These are phyloP conservation scores for Sylvilagus floridanus DNA, from an alignment of 2,797 vertebrate species.

Conservation along the genomic window DNA sequence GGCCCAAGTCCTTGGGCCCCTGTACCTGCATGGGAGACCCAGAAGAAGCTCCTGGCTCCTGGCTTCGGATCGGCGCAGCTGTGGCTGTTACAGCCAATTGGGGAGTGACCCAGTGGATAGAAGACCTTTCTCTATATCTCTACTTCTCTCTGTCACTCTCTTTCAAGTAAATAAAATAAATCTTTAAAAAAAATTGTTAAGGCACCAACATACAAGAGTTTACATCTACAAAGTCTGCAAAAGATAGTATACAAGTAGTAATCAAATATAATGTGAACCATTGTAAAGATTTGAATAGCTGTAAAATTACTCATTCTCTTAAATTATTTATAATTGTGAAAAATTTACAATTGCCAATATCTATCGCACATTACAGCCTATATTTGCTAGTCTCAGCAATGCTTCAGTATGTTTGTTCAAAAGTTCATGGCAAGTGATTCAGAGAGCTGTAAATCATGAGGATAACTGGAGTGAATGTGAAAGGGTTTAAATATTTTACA, in stretches of 20 bases:
- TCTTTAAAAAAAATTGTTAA: not conserved
- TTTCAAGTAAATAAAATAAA: no score
- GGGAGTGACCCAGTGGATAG: no score
- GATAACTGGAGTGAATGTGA: not conserved
- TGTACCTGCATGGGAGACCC: no score
- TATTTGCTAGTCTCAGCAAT: not conserved
- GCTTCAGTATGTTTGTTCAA: not conserved
- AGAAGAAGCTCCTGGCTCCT: no score
- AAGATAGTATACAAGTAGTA: not conserved
- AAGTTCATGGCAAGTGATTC: not conserved
- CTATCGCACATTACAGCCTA: not conserved
- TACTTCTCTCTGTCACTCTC: no score
- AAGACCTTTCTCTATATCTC: no score
- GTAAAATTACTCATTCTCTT: not conserved
- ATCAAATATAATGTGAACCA: not conserved
- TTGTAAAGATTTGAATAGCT: not conserved
- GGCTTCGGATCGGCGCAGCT: no score
- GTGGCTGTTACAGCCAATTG: no score
- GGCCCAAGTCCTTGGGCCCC: no score
- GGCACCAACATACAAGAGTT: not conserved
- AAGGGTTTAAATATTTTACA: not conserved
- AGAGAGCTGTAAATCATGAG: not conserved
- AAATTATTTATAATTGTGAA: conserved; percentile 25
- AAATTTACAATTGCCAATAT: not conserved
- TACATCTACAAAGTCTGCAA: not conserved